phyloP scores from a whole-genome alignment of 2,113 vertebrate species.

The Pollachius pollachius region DNA sequence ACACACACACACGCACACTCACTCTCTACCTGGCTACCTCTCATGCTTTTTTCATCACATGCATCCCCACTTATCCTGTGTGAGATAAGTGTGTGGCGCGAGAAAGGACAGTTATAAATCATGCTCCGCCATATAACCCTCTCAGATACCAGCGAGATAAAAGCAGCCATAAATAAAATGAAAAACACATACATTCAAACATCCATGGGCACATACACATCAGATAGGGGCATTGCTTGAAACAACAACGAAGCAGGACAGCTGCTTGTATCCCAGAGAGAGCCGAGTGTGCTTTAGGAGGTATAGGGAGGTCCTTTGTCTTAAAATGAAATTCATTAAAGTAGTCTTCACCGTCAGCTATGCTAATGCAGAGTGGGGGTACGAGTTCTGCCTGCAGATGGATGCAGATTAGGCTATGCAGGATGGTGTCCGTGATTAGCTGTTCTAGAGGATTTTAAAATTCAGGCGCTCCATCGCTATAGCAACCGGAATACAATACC shows the following conservation, averaged over 20 bases:
- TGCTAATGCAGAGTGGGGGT: slow-evolving; percentile 46
- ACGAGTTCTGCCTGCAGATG: slow-evolving; percentile 54
- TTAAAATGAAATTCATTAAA: slow-evolving; percentile 44
- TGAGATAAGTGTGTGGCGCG: slow-evolving; percentile 69
- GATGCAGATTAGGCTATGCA: slow-evolving; percentile 52
- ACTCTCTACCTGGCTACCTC: slow-evolving; percentile 23
- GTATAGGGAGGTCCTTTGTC: slow-evolving; percentile 23
- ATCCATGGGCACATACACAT: slow-evolving; percentile 14
- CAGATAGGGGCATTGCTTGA: slow-evolving; percentile 54
- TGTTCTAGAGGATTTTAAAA: slow-evolving; percentile 66
- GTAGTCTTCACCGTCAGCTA: slow-evolving; percentile 41
- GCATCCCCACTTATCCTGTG: slow-evolving; percentile 54
- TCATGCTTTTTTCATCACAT: slow-evolving; percentile 36
- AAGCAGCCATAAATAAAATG: slow-evolving; percentile 51
- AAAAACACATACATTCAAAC: background rate
- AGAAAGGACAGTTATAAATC: slow-evolving; percentile 70
- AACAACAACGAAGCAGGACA: slow-evolving; percentile 42
- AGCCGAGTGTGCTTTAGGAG: slow-evolving; percentile 13
- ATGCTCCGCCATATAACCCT: slow-evolving; percentile 65
- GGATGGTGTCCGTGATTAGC: slow-evolving; percentile 60
- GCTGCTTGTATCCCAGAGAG: slow-evolving; percentile 5
- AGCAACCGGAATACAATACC: slow-evolving; percentile 71
- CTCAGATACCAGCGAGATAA: slow-evolving; percentile 80
- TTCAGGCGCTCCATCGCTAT: slow-evolving; percentile 69
- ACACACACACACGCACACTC: slow-evolving; percentile 1